Evolutionary conservation across 2,797 vertebrate species (phyloP).

Genomic region (Manis javanica): DNA sequence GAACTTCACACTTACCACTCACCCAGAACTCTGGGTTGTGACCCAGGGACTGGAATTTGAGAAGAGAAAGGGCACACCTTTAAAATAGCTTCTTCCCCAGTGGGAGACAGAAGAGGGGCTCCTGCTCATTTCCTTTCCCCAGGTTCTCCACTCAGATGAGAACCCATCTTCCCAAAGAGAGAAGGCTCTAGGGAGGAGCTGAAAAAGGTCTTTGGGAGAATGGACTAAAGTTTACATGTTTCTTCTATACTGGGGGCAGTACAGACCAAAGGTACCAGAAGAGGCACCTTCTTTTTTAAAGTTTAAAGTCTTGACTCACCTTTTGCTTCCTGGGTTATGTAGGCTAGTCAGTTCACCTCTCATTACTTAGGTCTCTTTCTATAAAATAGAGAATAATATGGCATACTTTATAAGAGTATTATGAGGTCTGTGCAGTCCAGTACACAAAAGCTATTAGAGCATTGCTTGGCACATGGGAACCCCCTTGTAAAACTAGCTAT

Average conservation of each 20-base stretch:
- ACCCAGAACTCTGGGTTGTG: not conserved
- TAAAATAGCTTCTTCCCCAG: not conserved
- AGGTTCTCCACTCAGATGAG: not conserved
- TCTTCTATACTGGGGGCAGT: not conserved
- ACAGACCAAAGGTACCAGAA: no score
- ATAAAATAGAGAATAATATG: not conserved
- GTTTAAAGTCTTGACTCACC: not conserved
- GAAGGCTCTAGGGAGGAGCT: not conserved
- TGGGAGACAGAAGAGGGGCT: not conserved
- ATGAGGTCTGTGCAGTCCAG: not conserved
- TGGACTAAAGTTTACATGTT: not conserved
- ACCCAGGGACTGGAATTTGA: not conserved
- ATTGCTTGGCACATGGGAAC: not conserved
- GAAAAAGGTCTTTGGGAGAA: not conserved
- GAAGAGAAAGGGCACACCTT: not conserved
- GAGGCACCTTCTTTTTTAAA: no score
- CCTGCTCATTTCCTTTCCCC: not conserved
- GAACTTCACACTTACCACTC: not conserved
- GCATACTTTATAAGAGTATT: not conserved
- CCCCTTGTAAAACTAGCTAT: not conserved
- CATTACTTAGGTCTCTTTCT: not conserved
- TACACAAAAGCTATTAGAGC: not conserved
- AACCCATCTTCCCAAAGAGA: not conserved
- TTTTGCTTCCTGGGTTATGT: not conserved
- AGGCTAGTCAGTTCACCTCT: not conserved